Percentiles rank a stretch among this genome's conserved stretches.
Conservation (phyloP, 2,113 vertebrate species). For the Ramphastos sulfuratus region DNA sequence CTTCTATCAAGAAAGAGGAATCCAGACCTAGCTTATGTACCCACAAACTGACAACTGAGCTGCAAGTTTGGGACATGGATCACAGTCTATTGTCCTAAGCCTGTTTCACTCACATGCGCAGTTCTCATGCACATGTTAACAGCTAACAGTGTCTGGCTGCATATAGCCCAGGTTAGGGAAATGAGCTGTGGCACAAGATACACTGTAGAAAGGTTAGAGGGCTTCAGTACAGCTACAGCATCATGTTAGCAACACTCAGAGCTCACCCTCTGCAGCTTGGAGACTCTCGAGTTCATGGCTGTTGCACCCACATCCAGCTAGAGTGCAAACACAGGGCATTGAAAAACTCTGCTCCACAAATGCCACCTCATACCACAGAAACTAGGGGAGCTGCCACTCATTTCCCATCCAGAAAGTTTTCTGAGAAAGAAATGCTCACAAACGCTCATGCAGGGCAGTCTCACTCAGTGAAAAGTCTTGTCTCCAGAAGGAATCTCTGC, state of each 20-base stretch:
- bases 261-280: slow-evolving; percentile 68
- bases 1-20: not conserved
- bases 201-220: slow-evolving; percentile 36
- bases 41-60: not conserved
- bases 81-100: not conserved
- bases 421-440: not conserved
- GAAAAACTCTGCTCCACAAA: slow-evolving; percentile 49
- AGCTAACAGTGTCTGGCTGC: not conserved
- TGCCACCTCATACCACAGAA: not conserved
- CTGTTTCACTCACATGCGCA: slow-evolving; percentile 7
- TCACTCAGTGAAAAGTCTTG: not conserved
- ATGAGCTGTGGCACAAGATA: slow-evolving; percentile 31
- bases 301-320: slow-evolving; percentile 67
- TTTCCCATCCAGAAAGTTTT: not conserved
- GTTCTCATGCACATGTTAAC: slow-evolving; percentile 42
- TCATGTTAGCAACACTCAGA: slow-evolving; percentile 66
- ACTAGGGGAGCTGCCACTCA: not conserved
- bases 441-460: not conserved
- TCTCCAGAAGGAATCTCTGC: not conserved
- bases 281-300: slow-evolving; percentile 64
- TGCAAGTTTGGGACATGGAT: not conserved
- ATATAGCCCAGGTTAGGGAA: slow-evolving; percentile 3
- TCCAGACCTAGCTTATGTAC: not conserved
- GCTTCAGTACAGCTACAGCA: slow-evolving; percentile 45
- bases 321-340: slow-evolving; percentile 53